Conservation (phyloP, 2,888 invertebrate species). For the Dryocosmus kuriphilus region DNA sequence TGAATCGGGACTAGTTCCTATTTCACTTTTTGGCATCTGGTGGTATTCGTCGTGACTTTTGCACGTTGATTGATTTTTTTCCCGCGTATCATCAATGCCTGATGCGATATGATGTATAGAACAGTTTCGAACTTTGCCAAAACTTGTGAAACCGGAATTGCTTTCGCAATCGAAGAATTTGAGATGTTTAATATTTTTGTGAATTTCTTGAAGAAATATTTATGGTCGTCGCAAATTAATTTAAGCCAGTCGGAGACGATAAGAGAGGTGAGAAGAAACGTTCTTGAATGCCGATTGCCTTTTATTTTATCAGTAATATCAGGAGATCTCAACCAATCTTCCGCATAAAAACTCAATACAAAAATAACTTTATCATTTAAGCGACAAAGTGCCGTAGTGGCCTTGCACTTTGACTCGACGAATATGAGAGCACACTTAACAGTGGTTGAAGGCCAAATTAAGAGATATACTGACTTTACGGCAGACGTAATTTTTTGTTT, state of each 20-base stretch:
- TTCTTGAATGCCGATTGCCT: constrained; percentile 14
- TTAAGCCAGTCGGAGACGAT: background rate
- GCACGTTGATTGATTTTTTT: constrained; percentile 14
- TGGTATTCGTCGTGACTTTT: constrained; percentile 18
- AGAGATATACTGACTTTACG: constrained; percentile 31
- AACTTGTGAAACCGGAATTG: constrained; percentile 12
- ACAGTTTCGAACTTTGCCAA: constrained; percentile 8
- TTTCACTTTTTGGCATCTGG: constrained; percentile 17
- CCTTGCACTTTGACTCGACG: constrained; percentile 60
- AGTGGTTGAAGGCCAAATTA: constrained; percentile 53
- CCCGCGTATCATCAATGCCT: constrained; percentile 18
- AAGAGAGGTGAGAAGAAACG: background rate
- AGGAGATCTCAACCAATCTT: constrained; percentile 14
- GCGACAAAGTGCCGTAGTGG: constrained; percentile 40
- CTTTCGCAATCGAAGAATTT: background rate
- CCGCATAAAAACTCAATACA: constrained; percentile 29
- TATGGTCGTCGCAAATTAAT: background rate
- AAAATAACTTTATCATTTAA: constrained; percentile 34
- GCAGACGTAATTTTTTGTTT: constrained; percentile 28
- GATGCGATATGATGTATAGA: background rate
- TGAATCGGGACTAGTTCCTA: constrained; percentile 12
- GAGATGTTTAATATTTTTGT: background rate
- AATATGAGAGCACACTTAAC: constrained; percentile 49
- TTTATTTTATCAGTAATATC: constrained; percentile 1
- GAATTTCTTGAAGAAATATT: background rate